Evolutionary conservation across 2,888 invertebrate genomes (phyloP), one percentile per base, ranked within the genome.

Genomic region (Pterobdella sp.): DNA sequence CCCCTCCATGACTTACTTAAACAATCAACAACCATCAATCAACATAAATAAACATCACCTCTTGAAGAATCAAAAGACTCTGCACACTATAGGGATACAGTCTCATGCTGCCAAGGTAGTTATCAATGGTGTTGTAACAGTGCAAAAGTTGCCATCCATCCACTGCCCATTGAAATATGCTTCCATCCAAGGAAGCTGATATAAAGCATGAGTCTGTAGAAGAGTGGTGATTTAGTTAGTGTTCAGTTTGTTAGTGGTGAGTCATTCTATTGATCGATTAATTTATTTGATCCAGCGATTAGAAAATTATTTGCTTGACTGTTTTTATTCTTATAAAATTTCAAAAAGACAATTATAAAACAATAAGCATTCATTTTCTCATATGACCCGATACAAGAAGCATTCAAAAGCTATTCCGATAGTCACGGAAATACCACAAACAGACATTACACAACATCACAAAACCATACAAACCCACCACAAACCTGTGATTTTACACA

Each of bases 81-180:
- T 68, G 73, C 34, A 73, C 67, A 35, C 73, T 73, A 60, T 36
- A 73, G 0, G 73, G 68, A 18, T 67, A 73, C 22, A 60, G 34
- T 18, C 66, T 42, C 52, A 42, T 68, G 26, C 34, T 7, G 22
- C 73, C 73, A 14, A 68, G 56, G 63, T 68, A 73, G 32, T 68
- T 49, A n/a, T 73, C 68, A 22, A 73, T 49, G 26, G 29, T 29
- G 60, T 73, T 73, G 67, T 68, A 73, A 29, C 35, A 26, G 34
- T 67, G 56, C 26, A 73, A 3, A 29, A 65, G 52, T 0, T 31
- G 60, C 73, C 60, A 68, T 4, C 34, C 29, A 22, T 35, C 56
- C 4, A 31, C 4, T 1, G 73, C 66, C 73, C 73, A 73, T 4
- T 68, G 67, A n/a, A 68, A 7, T 60, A 73, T 68, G 32, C 52